Base-by-base conservation (phyloP, 2,797 vertebrate species). In the Ctenopoma multispine region DNA sequence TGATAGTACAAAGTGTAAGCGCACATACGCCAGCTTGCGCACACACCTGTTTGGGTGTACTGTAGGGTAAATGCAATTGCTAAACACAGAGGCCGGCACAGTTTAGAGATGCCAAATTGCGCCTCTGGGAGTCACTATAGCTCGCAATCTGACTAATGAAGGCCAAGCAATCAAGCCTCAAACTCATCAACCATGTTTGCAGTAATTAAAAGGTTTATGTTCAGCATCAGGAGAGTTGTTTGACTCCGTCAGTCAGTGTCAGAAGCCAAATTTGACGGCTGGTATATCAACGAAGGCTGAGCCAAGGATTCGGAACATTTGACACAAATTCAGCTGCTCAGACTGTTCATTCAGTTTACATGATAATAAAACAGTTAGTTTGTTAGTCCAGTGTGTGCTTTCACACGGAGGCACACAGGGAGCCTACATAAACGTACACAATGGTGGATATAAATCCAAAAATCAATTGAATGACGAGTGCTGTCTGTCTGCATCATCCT, bases 151-250 rank as follows among this genome's bases (percentile, higher is more conserved):
- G 88, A 88, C 84, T 87, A 89, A 92, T 89, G 90, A 91, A 91
- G 88, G 87, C 84, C 87, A 87, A 89, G 91, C 90, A 90, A 91
- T 93, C 90, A 91, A 89, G 86, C 87, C 75, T 84, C 78, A 84
- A 87, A 86, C 90, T 87, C 90, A 90, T 92, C 90, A 86, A 59
- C 83, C 82, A 84, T 83, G 87, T 91, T 87, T 86, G 82, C 85
- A 69, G 85, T 91, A 89, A 92, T 92, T 90, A 90, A 91, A 91
- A 90, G 88, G 85, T 91, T 91, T 90, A 90, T 87, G 87, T 87
- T 79, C 78, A 50, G 82, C 77, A 78, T 84, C 81, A 67, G 74
- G 87, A 85, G 87, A 80, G 71, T 55, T 47, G n/a, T 92, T 85
- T 59, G 61, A 72, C 58, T 70, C 64, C 27, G 59, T 75, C 75